phyloP scores from a whole-genome alignment of 2,797 vertebrate genomes.

The Diceros bicornis region DNA sequence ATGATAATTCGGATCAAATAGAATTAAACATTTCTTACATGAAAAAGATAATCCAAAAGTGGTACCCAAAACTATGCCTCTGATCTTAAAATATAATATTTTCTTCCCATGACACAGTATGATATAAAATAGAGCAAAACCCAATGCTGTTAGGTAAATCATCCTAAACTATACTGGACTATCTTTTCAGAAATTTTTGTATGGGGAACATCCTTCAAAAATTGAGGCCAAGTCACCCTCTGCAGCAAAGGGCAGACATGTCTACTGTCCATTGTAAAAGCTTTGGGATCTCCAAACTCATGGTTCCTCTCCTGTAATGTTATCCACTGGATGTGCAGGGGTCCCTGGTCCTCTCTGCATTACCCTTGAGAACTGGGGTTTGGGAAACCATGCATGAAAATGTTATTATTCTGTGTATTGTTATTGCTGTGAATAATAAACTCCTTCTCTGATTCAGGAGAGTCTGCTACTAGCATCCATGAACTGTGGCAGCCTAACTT shows the following conservation, averaged over 20 bases:
- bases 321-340: background rate
- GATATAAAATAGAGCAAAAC: background rate
- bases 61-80: background rate
- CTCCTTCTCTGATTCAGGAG: background rate
- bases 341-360: background rate
- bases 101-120: background rate
- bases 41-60: background rate
- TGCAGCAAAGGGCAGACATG: background rate
- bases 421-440: background rate
- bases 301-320: background rate
- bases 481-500: background rate
- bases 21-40: background rate
- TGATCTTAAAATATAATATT: background rate
- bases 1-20: slow-evolving; percentile 30
- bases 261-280: background rate
- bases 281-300: background rate
- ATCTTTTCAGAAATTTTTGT: background rate
- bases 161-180: background rate
- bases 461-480: background rate
- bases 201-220: background rate
- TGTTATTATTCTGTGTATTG: background rate
- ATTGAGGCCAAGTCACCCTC: background rate
- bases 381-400: background rate
- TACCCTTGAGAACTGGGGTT: background rate
- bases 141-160: background rate